These are phyloP conservation scores for Myotis lucifugus DNA, from an alignment of 2,113 vertebrate genomes.

Conservation along the genomic window DNA sequence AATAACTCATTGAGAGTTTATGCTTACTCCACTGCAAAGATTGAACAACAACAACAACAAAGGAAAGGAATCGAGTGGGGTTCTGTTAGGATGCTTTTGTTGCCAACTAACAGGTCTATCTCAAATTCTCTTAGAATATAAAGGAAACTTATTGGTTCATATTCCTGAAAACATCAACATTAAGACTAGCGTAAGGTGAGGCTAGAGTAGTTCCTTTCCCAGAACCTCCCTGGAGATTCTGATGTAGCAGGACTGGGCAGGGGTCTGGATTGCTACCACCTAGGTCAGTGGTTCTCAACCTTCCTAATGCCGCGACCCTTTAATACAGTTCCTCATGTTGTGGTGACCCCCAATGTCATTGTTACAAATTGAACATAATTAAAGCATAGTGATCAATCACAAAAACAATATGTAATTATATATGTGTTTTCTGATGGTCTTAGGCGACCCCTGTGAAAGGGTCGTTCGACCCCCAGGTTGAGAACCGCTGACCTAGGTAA, in stretches of 20 bases:
- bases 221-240: neutral
- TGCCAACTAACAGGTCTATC: neutral
- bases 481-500: neutral
- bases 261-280: neutral
- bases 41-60: neutral
- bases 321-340: too few relatives aligned
- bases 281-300: too few relatives aligned
- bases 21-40: neutral
- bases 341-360: too few relatives aligned
- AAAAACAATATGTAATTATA: too few relatives aligned
- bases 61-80: neutral
- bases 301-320: too few relatives aligned
- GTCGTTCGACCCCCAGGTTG: too few relatives aligned
- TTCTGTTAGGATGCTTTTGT: neutral
- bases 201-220: neutral
- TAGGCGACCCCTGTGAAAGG: too few relatives aligned
- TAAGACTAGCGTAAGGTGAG: neutral
- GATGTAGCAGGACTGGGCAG: neutral
- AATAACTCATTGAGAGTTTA: neutral
- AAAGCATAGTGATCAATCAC: too few relatives aligned
- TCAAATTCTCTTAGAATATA: neutral
- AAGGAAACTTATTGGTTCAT: neutral
- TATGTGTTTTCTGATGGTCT: too few relatives aligned
- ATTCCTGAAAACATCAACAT: neutral
- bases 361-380: too few relatives aligned